Evolutionary conservation across 1,140 invertebrate species (phyloP), one percentile per base, ranked within the genome.

Genomic region (Carcinoscorpius rotundicauda): DNA sequence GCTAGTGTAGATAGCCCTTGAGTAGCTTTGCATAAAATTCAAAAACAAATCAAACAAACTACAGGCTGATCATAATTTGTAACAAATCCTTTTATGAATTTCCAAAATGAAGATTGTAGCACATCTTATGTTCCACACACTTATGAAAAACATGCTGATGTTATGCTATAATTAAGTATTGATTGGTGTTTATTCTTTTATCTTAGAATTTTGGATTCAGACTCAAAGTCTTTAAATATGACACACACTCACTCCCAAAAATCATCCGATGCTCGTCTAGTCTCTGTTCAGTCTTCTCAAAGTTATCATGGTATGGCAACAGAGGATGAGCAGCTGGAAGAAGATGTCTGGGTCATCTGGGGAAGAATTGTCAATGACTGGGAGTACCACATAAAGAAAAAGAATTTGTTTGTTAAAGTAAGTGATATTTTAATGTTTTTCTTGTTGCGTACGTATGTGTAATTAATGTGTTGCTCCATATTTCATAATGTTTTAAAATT

Each of bases 331-430:
- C 6, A 55, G 6, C 89, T 91, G 71, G 91, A 95, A n/a, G n/a
- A n/a, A 76, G 91, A 96, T 74, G 79, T 88, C 6, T 97, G 93
- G 92, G 85, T 85, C 53, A 78, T 87, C 4, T 98, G 95, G 95
- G 92, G 93, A 5, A 82, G 87, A 57, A 85, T 97, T 53, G 87
- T 96, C 63, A 90, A 86, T 73, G 93, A 97, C 77, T 97, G 93
- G 93, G 91, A 96, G 59, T 86, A 82, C 60, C 86, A 87, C 70
- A 88, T 86, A 80, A 93, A 92, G 77, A 91, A 93, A 71, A 87
- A 89, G 71, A 87, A 86, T 74, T 82, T 84, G 53, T 87, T 87
- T 74, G 83, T 97, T 4, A 86, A 88, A 77, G 84, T 85, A 76
- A 69, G 29, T 29, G 29, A 29, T 29, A 29, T 29, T 29, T 29